These are phyloP conservation scores for Trichechus manatus DNA, from an alignment of 2,113 vertebrate genomes.

Conservation along the genomic window DNA sequence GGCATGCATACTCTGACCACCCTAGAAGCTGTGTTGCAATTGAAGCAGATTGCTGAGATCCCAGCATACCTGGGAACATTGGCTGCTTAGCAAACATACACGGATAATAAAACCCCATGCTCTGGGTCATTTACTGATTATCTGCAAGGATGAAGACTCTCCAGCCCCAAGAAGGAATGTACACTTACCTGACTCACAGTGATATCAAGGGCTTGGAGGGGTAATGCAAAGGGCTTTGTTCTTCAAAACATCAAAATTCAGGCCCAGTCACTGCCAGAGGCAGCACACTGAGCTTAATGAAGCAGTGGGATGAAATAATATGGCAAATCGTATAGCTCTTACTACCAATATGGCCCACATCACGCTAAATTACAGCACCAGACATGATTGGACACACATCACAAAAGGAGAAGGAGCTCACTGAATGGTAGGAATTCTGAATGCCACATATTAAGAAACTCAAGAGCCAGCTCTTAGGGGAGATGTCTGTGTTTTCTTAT, in stretches of 20 bases:
- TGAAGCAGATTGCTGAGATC: background rate
- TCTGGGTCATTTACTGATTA: constrained; percentile 35
- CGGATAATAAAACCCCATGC: background rate
- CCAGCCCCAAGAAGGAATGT: background rate
- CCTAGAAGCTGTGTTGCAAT: background rate
- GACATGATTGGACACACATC: constrained; percentile 79
- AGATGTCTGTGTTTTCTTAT: background rate
- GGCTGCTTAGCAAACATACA: background rate
- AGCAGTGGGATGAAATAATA: constrained; percentile 81
- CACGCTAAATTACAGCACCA: constrained; percentile 73
- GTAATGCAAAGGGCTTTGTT: constrained; percentile 69
- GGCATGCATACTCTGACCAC: background rate
- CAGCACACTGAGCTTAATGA: constrained; percentile 80
- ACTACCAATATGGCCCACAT: constrained; percentile 79
- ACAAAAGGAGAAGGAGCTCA: constrained; percentile 59
- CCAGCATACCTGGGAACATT: background rate
- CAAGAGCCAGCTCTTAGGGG: constrained; percentile 32
- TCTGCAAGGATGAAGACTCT: constrained; percentile 8
- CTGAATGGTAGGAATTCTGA: constrained; percentile 59
- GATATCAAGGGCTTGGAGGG: background rate
- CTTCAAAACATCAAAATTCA: constrained; percentile 78
- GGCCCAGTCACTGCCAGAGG: constrained; percentile 69
- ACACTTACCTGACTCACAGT: background rate
- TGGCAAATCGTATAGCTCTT: constrained; percentile 75
- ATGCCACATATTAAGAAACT: constrained; percentile 27